A percentile compares a stretch with the other conserved stretches of the same genome.
Conservation (phyloP, 2,888 invertebrate genomes). For the Molanna angustata region DNA sequence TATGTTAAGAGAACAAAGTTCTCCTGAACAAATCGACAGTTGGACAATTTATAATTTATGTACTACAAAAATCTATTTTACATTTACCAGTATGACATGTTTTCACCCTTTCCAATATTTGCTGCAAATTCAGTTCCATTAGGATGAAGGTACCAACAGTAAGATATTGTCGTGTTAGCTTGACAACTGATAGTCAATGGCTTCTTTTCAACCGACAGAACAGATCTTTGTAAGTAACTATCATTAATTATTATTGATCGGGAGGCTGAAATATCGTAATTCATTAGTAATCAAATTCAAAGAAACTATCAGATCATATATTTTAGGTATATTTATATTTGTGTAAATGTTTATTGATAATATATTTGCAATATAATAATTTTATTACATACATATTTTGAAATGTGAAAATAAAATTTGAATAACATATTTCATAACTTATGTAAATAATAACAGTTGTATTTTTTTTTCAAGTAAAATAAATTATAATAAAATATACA, state of each 20-base stretch:
- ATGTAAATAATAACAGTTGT: no score
- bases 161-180: constrained; percentile 44
- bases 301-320: neutral
- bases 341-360: no score
- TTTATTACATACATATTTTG: no score
- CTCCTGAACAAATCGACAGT: neutral
- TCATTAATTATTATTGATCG: neutral
- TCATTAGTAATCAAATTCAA: neutral
- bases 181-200: constrained; percentile 43
- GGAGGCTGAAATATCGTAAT: constrained; percentile 4
- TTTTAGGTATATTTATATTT: no score
- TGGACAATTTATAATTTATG: neutral
- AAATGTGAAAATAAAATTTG: no score
- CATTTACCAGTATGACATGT: constrained; percentile 21
- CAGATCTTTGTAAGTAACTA: constrained; percentile 30
- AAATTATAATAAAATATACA: no score
- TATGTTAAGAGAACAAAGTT: no score
- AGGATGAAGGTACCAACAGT: constrained; percentile 50
- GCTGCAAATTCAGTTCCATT: constrained; percentile 43
- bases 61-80: neutral
- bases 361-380: no score
- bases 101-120: constrained; percentile 6
- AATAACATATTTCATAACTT: no score
- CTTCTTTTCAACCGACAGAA: constrained; percentile 46
- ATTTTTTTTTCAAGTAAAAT: no score